These are phyloP conservation scores for Zoanthus gigantus DNA, from an alignment of 92 coral and sea anemone species.

Conservation along the genomic window DNA sequence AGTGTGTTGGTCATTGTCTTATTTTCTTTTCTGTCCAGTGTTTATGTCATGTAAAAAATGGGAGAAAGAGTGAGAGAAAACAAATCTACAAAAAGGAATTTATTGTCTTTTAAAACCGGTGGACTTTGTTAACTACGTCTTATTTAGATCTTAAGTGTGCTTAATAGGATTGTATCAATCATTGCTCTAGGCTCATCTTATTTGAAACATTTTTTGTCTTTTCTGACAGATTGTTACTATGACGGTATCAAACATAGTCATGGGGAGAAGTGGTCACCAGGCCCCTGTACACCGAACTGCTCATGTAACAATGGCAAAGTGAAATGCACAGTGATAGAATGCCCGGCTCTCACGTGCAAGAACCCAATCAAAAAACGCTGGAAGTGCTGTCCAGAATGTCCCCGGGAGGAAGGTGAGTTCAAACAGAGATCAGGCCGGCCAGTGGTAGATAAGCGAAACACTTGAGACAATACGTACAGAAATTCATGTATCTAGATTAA, in stretches of 20 bases:
- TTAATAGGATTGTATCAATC: no score
- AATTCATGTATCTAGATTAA: no score
- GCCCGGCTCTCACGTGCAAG: slow-evolving; percentile 89
- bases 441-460: not conserved
- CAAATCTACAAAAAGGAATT: no score
- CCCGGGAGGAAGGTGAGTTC: slow-evolving; percentile 79
- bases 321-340: slow-evolving; percentile 97
- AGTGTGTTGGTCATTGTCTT: no score
- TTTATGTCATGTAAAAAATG: no score
- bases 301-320: slow-evolving; percentile 94
- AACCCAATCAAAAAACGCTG: slow-evolving; percentile 91
- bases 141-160: no score
- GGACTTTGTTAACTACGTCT: no score
- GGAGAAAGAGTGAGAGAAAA: no score
- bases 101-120: no score
- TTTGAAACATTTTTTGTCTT: not conserved
- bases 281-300: slow-evolving; percentile 99
- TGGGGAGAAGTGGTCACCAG: slow-evolving; percentile 99
- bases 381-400: slow-evolving; percentile 98
- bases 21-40: no score
- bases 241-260: slow-evolving; percentile 93
- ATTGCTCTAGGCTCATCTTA: no score
- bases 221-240: slow-evolving; percentile 78
- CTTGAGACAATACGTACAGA: not conserved
- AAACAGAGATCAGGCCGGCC: not conserved